These are phyloP conservation scores for Teleogryllus oceanicus DNA, from an alignment of 2,888 invertebrate genomes.

Conservation along the genomic window DNA sequence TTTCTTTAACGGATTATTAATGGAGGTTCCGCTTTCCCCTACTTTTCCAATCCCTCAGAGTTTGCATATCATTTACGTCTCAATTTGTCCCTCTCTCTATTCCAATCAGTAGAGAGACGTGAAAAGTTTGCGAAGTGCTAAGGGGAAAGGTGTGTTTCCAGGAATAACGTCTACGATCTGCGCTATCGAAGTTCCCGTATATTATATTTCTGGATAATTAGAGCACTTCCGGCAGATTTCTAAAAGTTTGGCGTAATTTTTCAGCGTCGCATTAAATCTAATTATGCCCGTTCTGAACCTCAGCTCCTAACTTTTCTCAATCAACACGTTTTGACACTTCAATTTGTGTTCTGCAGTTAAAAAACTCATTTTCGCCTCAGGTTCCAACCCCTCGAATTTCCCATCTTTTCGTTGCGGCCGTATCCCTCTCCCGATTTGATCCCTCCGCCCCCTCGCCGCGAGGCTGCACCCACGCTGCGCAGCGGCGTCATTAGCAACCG, in stretches of 20 bases:
- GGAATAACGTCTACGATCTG: neutral
- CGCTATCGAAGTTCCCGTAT: neutral
- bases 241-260: constrained; percentile 7
- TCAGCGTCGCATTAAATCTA: constrained; percentile 8
- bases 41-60: neutral
- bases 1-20: constrained; percentile 5
- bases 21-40: neutral
- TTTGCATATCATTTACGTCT: neutral
- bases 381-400: too few relatives aligned
- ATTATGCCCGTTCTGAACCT: neutral
- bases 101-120: neutral
- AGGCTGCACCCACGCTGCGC: too few relatives aligned
- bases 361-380: neutral
- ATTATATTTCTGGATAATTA: constrained; percentile 18
- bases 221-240: neutral
- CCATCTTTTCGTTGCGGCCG: too few relatives aligned
- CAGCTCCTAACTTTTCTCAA: neutral
- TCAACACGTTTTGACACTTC: constrained; percentile 18
- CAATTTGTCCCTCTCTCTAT: neutral
- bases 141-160: neutral
- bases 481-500: too few relatives aligned
- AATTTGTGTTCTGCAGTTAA: constrained; percentile 18
- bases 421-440: too few relatives aligned
- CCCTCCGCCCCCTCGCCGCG: too few relatives aligned
- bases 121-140: neutral